A percentile compares a stretch with the other conserved stretches of the same genome.
Conservation (phyloP, 1,140 invertebrate species). For the Dendroctonus ponderosae region DNA sequence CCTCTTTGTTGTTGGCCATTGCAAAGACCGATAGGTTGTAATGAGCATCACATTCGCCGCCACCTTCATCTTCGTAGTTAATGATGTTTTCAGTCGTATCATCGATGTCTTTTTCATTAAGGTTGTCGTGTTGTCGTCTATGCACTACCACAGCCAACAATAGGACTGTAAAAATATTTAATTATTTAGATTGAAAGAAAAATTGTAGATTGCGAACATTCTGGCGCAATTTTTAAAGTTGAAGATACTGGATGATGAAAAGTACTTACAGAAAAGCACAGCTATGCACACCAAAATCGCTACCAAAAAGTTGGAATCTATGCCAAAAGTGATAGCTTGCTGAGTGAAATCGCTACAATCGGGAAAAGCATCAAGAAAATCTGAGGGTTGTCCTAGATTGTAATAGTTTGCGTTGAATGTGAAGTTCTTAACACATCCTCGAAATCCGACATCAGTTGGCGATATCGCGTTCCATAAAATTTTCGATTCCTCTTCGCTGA, state of each 20-base stretch:
- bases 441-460: conserved; percentile 67
- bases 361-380: conserved; percentile 63
- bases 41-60: conserved; percentile 91
- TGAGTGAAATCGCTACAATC: conserved; percentile 68
- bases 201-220: too few species aligned
- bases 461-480: conserved; percentile 62
- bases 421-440: conserved; percentile 84
- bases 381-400: conserved; percentile 71
- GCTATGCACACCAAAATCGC: conserved; percentile 79
- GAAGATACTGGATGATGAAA: neutral
- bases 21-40: conserved; percentile 88
- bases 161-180: conserved; percentile 61
- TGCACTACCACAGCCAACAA: conserved; percentile 85
- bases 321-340: conserved; percentile 74
- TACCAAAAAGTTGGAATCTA: conserved; percentile 79
- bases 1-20: conserved; percentile 47
- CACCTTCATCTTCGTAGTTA: conserved; percentile 95
- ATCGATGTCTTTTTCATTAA: conserved; percentile 87
- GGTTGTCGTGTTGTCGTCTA: conserved; percentile 77
- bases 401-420: conserved; percentile 78
- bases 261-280: conserved; percentile 67
- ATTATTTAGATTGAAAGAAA: neutral
- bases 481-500: conserved; percentile 55
- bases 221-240: too few species aligned
- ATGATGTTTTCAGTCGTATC: conserved; percentile 97